Evolutionary conservation across 1,140 invertebrate species (phyloP), one percentile per base, ranked within the genome.

Genomic region (Bemisia tabaci): DNA sequence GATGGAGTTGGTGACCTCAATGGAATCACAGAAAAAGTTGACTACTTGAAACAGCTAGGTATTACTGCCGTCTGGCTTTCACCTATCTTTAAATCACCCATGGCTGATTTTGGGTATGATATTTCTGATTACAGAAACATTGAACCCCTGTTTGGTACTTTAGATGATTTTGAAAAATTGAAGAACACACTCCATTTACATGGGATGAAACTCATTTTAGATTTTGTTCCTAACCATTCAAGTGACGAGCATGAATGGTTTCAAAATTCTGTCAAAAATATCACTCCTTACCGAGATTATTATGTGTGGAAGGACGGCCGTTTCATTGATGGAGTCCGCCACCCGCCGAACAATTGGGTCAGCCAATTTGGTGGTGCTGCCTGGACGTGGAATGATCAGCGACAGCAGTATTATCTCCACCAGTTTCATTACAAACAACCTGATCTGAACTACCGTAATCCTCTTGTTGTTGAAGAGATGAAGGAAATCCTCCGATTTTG

Each of bases 161-260:
- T 86, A 71, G 77, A 79, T 1, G 85, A 89, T 68, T 83, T 90
- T 26, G 76, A 85, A 48, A 72, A 79, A 2, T 75, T 89, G 12
- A 58, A 65, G n/a, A 64, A 60, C 22, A 77, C 76, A 62, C 84
- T 85, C 1, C 82, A 87, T 70, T 73, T 70, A 76, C 23, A 70
- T 87, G 90, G 83, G 66, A 81, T 93, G 48, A 89, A 87, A 75
- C 74, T 94, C 1, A 79, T 94, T 21, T 74, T 94, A 75, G 91
- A 94, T 74, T 85, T 93, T 72, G 86, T 93, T n/a, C 90, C 90
- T 1, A 94, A 94, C 77, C 89, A 93, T 74, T 87, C 88, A 0
- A 90, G 88, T 70, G 83, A 89, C 73, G 74, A 88, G 66, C 87
- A 89, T 70, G 77, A 82, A 65, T 93, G 91, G 91, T 94, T 94